Percentiles rank a stretch among this genome's conserved stretches.
These are phyloP conservation scores for Ooceraea biroi DNA, from an alignment of 1,140 invertebrate genomes.

Conservation along the genomic window DNA sequence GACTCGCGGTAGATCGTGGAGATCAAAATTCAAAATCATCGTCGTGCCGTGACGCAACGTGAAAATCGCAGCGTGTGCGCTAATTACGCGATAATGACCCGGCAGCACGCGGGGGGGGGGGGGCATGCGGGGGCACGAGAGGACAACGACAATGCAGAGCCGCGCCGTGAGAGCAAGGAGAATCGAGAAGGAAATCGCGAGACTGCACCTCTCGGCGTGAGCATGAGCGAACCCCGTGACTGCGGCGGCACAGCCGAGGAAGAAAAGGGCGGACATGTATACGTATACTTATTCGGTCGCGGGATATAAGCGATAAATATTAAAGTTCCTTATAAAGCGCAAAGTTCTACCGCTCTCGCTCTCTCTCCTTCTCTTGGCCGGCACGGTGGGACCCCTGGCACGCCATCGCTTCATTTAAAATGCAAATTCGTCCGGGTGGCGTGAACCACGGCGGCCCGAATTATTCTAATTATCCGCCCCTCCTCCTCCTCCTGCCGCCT, in stretches of 20 bases:
- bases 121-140: slow-evolving; percentile 19
- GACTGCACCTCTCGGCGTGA: slow-evolving; percentile 18
- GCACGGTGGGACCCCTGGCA: slow-evolving; percentile 77
- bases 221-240: slow-evolving; percentile 63
- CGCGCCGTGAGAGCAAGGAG: slow-evolving; percentile 27
- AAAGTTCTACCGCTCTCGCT: slow-evolving; percentile 77
- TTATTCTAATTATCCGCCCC: slow-evolving; percentile 85
- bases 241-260: slow-evolving; percentile 55
- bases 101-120: background rate
- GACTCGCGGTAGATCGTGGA: background rate
- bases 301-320: slow-evolving; percentile 83
- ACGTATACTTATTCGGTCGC: slow-evolving; percentile 67
- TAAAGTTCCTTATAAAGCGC: slow-evolving; percentile 85
- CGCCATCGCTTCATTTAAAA: slow-evolving; percentile 87
- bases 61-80: slow-evolving; percentile 65
- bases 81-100: slow-evolving; percentile 76
- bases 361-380: slow-evolving; percentile 39
- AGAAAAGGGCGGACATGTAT: slow-evolving; percentile 77
- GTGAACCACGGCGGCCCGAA: slow-evolving; percentile 84
- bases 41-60: slow-evolving; percentile 69
- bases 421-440: slow-evolving; percentile 85
- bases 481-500: slow-evolving; percentile 61
- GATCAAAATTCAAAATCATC: background rate
- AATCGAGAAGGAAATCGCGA: slow-evolving; percentile 48
- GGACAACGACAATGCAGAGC: slow-evolving; percentile 24